Conservation (phyloP, 2,797 vertebrate genomes). For the Sebastes reedi region DNA sequence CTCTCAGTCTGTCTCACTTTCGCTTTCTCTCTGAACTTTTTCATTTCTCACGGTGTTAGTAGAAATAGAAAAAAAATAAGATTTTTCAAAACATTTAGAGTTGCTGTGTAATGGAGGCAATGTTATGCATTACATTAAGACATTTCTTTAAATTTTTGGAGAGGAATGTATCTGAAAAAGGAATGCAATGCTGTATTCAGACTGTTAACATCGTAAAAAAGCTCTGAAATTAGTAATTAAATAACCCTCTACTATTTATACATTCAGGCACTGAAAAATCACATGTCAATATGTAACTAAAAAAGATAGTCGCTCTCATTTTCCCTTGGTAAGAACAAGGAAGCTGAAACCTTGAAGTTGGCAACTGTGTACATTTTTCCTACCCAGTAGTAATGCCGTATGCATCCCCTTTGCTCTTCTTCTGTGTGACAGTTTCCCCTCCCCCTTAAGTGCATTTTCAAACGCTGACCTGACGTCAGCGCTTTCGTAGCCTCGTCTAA, state of each 20-base stretch:
- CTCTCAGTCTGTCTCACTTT: conserved; percentile 26
- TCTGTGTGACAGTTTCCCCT: conserved; percentile 61
- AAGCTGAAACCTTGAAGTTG: conserved; percentile 84
- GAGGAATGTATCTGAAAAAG: conserved; percentile 88
- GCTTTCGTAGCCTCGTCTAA: conserved; percentile 56
- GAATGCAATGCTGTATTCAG: conserved; percentile 87
- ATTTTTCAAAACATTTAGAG: conserved; percentile 68
- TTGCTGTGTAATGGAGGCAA: conserved; percentile 80
- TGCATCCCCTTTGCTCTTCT: conserved; percentile 64
- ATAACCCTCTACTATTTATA: conserved; percentile 88
- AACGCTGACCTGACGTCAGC: conserved; percentile 61
- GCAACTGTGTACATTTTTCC: conserved; percentile 82
- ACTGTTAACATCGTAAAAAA: conserved; percentile 85
- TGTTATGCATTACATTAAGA: conserved; percentile 83
- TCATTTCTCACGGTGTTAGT: conserved; percentile 64
- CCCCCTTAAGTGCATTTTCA: conserved; percentile 59
- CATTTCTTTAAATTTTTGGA: conserved; percentile 78
- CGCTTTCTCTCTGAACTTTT: conserved; percentile 22
- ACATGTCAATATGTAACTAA: conserved; percentile 87
- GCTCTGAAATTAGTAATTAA: conserved; percentile 87
- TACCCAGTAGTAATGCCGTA: conserved; percentile 84
- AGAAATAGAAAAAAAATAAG: conserved; percentile 65
- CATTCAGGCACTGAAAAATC: conserved; percentile 89
- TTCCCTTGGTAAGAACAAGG: conserved; percentile 83
- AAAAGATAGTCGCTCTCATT: conserved; percentile 85